phyloP scores from a whole-genome alignment of 2,113 vertebrate species.

The Ursus arctos region DNA sequence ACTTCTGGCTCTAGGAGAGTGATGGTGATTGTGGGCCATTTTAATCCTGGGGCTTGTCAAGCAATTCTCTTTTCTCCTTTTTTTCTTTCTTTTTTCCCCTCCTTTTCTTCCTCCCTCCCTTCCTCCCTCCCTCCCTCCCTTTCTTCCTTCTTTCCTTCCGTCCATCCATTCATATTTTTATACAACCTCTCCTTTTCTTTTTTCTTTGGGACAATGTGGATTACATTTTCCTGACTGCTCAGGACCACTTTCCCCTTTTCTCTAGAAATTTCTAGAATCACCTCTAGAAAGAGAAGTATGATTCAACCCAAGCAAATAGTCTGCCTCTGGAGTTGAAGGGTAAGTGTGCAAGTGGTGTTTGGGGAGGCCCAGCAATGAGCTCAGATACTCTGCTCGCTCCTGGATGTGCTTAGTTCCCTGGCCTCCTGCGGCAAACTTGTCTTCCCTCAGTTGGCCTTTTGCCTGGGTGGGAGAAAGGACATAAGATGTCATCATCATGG shows the following conservation, averaged over 20 bases:
- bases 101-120: too few species aligned
- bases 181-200: not conserved
- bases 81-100: not conserved
- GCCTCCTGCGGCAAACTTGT: rapidly evolving
- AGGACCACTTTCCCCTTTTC: not conserved
- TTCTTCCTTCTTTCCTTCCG: not conserved
- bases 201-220: not conserved
- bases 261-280: constrained; percentile 40
- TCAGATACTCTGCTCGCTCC: not conserved
- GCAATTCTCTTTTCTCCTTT: not conserved
- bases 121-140: not conserved
- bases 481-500: not conserved
- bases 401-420: not conserved
- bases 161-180: not conserved
- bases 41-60: not conserved
- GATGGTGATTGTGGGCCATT: not conserved
- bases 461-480: not conserved
- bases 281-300: not conserved
- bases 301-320: not conserved
- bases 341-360: not conserved
- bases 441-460: not conserved
- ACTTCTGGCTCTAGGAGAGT: not conserved
- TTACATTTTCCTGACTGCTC: not conserved
- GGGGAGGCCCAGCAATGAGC: not conserved
- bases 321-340: not conserved